Percentiles rank a stretch among this genome's conserved stretches.
Conservation (phyloP, 2,113 vertebrate species). For the Pedetes capensis region DNA sequence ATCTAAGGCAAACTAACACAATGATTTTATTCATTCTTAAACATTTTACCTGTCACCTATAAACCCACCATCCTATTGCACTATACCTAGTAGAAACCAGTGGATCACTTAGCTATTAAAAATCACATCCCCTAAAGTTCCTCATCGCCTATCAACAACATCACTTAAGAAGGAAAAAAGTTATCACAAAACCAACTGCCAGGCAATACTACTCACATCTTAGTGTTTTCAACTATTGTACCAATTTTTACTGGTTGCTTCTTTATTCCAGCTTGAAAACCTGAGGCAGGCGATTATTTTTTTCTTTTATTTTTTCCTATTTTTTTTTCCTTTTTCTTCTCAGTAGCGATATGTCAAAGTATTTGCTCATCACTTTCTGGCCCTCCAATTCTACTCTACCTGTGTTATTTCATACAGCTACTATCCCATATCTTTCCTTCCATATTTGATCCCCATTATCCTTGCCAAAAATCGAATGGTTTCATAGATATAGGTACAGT, state of each 20-base stretch:
- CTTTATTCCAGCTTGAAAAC: not conserved
- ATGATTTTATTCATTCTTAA: not conserved
- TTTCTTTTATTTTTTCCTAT: not conserved
- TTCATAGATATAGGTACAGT: not conserved
- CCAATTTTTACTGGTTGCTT: not conserved
- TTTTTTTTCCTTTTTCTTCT: not conserved
- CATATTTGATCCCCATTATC: not conserved
- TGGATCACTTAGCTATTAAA: not conserved
- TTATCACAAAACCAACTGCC: not conserved
- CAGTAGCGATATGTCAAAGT: not conserved
- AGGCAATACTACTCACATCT: not conserved
- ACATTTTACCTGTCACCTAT: not conserved
- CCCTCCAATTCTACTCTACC: not conserved
- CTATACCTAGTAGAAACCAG: not conserved
- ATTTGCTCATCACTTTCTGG: not conserved
- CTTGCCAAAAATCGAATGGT: not conserved
- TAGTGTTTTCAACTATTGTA: not conserved
- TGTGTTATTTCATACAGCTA: not conserved
- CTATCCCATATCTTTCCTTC: not conserved
- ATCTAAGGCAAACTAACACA: not conserved
- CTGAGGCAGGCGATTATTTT: not conserved
- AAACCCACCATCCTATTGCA: not conserved
- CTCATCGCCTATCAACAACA: not conserved
- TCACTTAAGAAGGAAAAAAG: not conserved
- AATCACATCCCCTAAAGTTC: not conserved